phyloP scores from a whole-genome alignment of 2,113 vertebrate genomes.

The Cyprinodon variegatus region DNA sequence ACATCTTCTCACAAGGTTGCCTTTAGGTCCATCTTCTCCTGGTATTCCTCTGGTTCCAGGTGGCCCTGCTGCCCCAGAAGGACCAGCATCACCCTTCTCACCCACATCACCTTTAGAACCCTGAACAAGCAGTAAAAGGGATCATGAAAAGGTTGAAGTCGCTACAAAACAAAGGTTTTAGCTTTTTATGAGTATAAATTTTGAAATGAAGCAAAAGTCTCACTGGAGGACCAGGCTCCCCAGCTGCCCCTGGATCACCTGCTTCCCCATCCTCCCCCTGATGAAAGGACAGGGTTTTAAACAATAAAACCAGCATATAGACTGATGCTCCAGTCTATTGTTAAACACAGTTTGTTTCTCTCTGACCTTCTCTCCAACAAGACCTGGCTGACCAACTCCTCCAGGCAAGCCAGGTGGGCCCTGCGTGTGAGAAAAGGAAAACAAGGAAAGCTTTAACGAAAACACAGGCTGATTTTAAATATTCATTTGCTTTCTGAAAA shows the following conservation, averaged over 20 bases:
- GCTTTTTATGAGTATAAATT: background rate
- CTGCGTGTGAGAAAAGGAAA: conserved; percentile 65
- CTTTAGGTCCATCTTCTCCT: conserved; percentile 92
- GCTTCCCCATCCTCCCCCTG: conserved; percentile 92
- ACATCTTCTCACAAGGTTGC: conserved; percentile 80
- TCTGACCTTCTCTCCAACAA: conserved; percentile 89
- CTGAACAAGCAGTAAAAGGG: conserved; percentile 64
- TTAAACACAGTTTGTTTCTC: too few species aligned
- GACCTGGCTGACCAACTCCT: conserved; percentile 87
- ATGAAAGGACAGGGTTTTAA: conserved; percentile 13
- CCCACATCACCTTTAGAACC: conserved; percentile 87
- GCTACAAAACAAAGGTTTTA: conserved; percentile 1
- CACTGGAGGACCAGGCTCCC: conserved; percentile 81
- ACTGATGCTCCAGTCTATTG: background rate
- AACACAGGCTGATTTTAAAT: conserved; percentile 52
- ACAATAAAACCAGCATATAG: conserved; percentile 8
- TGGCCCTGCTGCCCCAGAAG: conserved; percentile 85
- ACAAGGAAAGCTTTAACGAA: conserved; percentile 34
- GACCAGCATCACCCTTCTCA: conserved; percentile 89
- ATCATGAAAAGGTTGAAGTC: background rate
- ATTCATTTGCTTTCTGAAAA: conserved; percentile 55
- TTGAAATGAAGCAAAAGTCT: conserved; percentile 37
- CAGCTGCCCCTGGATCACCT: conserved; percentile 84
- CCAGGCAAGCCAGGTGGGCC: conserved; percentile 83
- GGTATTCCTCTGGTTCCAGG: conserved; percentile 86